A percentile compares a stretch with the other conserved stretches of the same genome.
These are phyloP conservation scores for Oscarella lobularis DNA, from an alignment of 37 sponge, comb jelly and placozoan species.

Conservation along the genomic window DNA sequence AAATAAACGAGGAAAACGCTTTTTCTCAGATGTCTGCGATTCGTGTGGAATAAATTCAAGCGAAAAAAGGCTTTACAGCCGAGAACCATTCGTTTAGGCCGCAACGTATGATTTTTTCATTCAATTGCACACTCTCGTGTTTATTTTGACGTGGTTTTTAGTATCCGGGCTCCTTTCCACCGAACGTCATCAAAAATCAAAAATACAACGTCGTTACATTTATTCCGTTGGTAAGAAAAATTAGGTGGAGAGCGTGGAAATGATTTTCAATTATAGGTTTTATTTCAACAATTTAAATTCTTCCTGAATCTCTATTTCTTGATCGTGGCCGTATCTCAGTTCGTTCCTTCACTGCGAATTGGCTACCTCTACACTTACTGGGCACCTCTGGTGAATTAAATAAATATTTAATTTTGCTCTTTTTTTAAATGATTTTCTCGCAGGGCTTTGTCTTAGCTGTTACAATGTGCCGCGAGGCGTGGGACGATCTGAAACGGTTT, in stretches of 20 bases:
- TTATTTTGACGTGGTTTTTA: too few relatives aligned
- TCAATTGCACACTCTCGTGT: too few relatives aligned
- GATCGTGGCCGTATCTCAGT: conserved; percentile 69
- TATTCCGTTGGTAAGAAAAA: conserved; percentile 64
- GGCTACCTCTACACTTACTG: conserved; percentile 89
- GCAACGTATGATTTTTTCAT: too few relatives aligned
- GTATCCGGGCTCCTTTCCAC: conserved; percentile 11
- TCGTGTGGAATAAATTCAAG: too few relatives aligned
- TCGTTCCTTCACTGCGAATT: conserved; percentile 68
- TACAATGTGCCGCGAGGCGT: conserved; percentile 73
- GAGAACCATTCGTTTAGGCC: too few relatives aligned
- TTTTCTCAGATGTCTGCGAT: too few relatives aligned
- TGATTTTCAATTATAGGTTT: conserved; percentile 32
- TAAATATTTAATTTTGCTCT: not conserved
- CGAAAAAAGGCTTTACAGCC: too few relatives aligned
- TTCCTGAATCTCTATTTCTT: conserved; percentile 93
- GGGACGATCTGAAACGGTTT: conserved; percentile 73
- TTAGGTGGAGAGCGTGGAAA: too few relatives aligned
- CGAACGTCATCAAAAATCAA: conserved; percentile 50
- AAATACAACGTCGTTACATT: conserved; percentile 68
- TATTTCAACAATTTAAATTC: conserved; percentile 91
- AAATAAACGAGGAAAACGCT: too few relatives aligned
- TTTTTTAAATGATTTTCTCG: not conserved
- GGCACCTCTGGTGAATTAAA: conserved; percentile 67
- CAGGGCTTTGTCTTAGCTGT: conserved; percentile 72